A percentile compares a stretch with the other conserved stretches of the same genome.
These are phyloP conservation scores for Muscina levida DNA, from an alignment of 2,888 invertebrate species.

Conservation along the genomic window DNA sequence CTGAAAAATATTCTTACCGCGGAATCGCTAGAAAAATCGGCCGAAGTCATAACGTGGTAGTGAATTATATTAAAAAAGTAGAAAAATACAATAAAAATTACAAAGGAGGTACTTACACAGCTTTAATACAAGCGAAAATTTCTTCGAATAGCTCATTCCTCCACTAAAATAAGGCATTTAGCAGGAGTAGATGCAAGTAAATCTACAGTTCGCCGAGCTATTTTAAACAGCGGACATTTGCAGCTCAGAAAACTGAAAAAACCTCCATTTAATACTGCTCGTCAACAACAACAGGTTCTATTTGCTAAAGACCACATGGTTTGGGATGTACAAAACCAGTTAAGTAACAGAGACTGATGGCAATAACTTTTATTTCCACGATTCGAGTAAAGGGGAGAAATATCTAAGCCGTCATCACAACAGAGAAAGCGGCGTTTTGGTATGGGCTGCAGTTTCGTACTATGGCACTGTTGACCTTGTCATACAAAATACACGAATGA, in stretches of 20 bases:
- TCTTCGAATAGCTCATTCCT: not conserved
- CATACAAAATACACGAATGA: slow-evolving; percentile 15
- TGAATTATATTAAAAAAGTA: not conserved
- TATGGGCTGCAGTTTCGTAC: too few species aligned
- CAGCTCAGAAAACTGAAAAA: not conserved
- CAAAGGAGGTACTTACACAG: slow-evolving; percentile 10
- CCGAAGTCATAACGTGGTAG: not conserved
- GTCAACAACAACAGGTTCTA: slow-evolving; percentile 11
- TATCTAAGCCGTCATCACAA: too few species aligned
- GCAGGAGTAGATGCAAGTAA: not conserved
- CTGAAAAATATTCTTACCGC: slow-evolving; percentile 2
- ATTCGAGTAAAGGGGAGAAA: too few species aligned
- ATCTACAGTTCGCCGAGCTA: not conserved
- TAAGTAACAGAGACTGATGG: slow-evolving; percentile 6
- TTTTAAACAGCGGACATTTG: not conserved
- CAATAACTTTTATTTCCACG: slow-evolving; percentile 16
- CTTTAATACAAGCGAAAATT: not conserved
- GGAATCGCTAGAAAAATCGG: slow-evolving; percentile 3
- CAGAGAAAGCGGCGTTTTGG: not conserved
- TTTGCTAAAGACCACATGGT: slow-evolving; percentile 18
- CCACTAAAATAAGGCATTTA: not conserved
- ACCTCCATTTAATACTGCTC: slow-evolving; percentile 20
- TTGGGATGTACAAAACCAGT: slow-evolving; percentile 8
- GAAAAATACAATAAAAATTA: slow-evolving; percentile 13
- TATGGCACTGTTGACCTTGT: slow-evolving; percentile 1